A percentile compares a stretch with the other conserved stretches of the same genome.
These are phyloP conservation scores for Nasonia oneida DNA, from an alignment of 2,888 invertebrate species.

Conservation along the genomic window DNA sequence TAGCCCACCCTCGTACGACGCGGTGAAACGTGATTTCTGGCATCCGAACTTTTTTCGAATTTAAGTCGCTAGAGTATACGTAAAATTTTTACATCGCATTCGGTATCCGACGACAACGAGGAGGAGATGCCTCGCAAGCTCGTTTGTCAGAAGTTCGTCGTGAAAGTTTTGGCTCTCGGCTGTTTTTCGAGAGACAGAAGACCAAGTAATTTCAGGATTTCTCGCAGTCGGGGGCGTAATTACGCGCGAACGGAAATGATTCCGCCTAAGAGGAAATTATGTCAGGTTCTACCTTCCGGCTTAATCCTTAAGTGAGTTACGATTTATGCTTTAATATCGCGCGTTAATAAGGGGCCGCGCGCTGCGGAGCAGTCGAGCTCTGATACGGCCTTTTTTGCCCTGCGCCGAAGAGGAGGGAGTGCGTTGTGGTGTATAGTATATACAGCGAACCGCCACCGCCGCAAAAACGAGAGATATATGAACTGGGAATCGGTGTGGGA, in stretches of 20 bases:
- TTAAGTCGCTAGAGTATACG: neutral
- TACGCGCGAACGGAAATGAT: constrained; percentile 62
- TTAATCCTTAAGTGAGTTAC: constrained; percentile 75
- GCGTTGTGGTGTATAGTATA: neutral
- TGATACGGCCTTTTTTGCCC: constrained; percentile 69
- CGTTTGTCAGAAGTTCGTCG: constrained; percentile 56
- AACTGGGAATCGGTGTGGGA: constrained; percentile 14
- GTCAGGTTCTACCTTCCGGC: constrained; percentile 55
- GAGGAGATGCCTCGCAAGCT: neutral
- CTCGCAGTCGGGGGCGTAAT: constrained; percentile 51
- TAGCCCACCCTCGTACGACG: neutral
- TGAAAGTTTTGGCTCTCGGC: constrained; percentile 44
- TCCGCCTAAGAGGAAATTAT: constrained; percentile 60
- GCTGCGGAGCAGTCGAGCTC: constrained; percentile 56
- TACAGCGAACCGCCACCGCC: neutral
- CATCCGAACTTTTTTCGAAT: neutral
- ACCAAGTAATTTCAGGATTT: constrained; percentile 56
- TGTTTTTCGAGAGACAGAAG: constrained; percentile 55
- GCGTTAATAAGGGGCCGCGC: constrained; percentile 74
- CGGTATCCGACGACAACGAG: no score
- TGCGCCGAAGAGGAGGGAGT: neutral
- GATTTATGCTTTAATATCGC: constrained; percentile 78
- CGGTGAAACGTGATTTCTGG: constrained; percentile 1
- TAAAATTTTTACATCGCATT: neutral
- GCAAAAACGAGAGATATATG: constrained; percentile 56